Evolutionary conservation across 2,113 vertebrate species (phyloP).

Genomic region (Cryptotis parvus): DNA sequence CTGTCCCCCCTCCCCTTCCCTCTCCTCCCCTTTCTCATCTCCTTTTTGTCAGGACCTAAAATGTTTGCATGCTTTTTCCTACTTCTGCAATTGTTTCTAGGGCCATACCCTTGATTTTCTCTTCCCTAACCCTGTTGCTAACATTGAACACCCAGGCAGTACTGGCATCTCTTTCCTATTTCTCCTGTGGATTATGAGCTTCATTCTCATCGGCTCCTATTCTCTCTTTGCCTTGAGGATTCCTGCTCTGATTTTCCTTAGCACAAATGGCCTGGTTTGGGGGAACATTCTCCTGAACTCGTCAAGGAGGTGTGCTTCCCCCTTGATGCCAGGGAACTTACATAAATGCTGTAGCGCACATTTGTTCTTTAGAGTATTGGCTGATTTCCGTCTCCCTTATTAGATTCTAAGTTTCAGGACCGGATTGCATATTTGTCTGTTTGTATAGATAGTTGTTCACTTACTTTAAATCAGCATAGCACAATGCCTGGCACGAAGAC

Average conservation of each 20-base stretch:
- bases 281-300: not conserved
- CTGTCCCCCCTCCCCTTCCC: not conserved
- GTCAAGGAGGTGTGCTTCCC: not conserved
- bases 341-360: too few species aligned
- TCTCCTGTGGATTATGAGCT: not conserved
- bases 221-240: not conserved
- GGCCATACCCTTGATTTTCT: not conserved
- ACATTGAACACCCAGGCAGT: not conserved
- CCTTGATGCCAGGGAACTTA: too few species aligned
- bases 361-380: not conserved
- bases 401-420: not conserved
- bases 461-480: slow-evolving; percentile 22
- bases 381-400: not conserved
- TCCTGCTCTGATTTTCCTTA: not conserved
- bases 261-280: not conserved
- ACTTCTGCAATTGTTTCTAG: not conserved
- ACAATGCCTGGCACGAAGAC: not conserved
- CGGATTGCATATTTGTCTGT: not conserved
- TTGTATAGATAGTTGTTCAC: not conserved
- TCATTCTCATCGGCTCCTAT: not conserved
- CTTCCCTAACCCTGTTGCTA: not conserved
- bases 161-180: not conserved
- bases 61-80: not conserved
- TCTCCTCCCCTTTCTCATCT: not conserved
- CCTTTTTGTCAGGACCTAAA: not conserved